A percentile compares a stretch with the other conserved stretches of the same genome.
These are phyloP conservation scores for Phortica variegata DNA, from an alignment of 1,140 invertebrate species.

Conservation along the genomic window DNA sequence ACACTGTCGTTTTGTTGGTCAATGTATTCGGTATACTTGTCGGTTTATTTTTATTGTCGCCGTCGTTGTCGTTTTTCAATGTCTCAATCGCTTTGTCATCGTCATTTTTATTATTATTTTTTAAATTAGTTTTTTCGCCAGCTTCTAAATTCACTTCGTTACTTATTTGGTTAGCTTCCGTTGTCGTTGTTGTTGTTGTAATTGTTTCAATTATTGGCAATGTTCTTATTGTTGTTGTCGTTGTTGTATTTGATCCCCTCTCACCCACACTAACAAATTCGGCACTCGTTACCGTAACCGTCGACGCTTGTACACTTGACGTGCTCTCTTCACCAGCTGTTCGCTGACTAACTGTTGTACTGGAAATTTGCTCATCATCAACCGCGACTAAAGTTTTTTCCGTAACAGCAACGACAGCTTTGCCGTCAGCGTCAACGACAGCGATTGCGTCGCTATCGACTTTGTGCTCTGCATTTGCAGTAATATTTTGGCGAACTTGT, in stretches of 20 bases:
- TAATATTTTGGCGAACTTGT: too few species aligned
- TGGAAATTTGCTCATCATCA: slow-evolving; percentile 24
- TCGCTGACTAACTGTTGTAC: slow-evolving; percentile 37
- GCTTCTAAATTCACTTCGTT: slow-evolving; percentile 50
- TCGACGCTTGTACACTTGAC: slow-evolving; percentile 3
- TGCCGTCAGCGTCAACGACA: slow-evolving; percentile 8
- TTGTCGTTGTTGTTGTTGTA: slow-evolving; percentile 24
- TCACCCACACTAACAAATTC: too few species aligned
- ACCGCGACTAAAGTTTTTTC: too few species aligned
- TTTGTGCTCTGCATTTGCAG: too few species aligned
- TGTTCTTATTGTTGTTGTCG: slow-evolving; percentile 8
- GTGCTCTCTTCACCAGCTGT: slow-evolving; percentile 38
- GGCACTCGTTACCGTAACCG: too few species aligned
- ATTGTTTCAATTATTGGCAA: slow-evolving; percentile 8
- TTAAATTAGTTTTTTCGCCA: slow-evolving; percentile 27
- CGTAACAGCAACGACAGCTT: too few species aligned
- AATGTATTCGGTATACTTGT: too few species aligned
- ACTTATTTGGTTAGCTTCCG: slow-evolving; percentile 48
- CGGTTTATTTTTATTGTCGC: slow-evolving; percentile 3
- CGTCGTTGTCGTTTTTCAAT: slow-evolving; percentile 2
- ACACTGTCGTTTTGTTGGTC: slow-evolving; percentile 10
- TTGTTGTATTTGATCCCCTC: slow-evolving; percentile 6
- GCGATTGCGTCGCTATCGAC: slow-evolving; percentile 19
- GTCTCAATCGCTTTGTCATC: slow-evolving; percentile 4
- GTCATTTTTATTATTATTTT: slow-evolving; percentile 17